Evolutionary conservation across 2,888 invertebrate species (phyloP), one percentile per base, ranked within the genome.

Genomic region (Clepsis dumicolana): DNA sequence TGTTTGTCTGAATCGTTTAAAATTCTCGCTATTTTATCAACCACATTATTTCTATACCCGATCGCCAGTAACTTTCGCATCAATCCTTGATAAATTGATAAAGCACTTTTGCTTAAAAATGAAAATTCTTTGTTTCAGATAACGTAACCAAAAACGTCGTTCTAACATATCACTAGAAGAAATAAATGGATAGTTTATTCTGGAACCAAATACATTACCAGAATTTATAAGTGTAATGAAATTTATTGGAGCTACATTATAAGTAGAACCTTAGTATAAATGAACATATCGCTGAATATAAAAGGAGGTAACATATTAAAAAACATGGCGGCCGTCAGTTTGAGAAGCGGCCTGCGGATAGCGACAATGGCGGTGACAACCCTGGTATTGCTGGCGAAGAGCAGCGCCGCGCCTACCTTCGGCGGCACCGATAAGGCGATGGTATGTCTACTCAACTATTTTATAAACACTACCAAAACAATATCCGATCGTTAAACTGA

Each of bases 351-450:
- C 74, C 77, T 91, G 79, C 85, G 90, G 82, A 82, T 90, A 81
- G 67, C 88, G 60, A 87, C 88, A 87, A 84, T 85, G 74, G 77
- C 77, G 75, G 78, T 80, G 70, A 83, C 81, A 57, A 81, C 86
- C 18, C 75, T 91, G 74, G 84, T 88, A 57, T 83, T 88, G 71
- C 78, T 91, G 18, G 86, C 86, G 57, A 86, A 85, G 74, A 87
- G 86, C 70, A 87, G 90, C 71, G 93, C 92, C 14, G 93, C 93
- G 48, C 93, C 93, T 14, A 75, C 90, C 74, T 89, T 90, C 76
- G 91, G 89, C 10, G 83, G 81, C 65, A 87, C 93, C 16, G 90
- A 91, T 72, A 91, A 86, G 71, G 93, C 93, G 27, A 93, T 91
- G 91, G 93, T 93, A 76, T 90, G 93, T 86, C 54, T 41, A 57